phyloP scores from a whole-genome alignment of 2,888 invertebrate genomes.

The Marasmarcha lunaedactyla region DNA sequence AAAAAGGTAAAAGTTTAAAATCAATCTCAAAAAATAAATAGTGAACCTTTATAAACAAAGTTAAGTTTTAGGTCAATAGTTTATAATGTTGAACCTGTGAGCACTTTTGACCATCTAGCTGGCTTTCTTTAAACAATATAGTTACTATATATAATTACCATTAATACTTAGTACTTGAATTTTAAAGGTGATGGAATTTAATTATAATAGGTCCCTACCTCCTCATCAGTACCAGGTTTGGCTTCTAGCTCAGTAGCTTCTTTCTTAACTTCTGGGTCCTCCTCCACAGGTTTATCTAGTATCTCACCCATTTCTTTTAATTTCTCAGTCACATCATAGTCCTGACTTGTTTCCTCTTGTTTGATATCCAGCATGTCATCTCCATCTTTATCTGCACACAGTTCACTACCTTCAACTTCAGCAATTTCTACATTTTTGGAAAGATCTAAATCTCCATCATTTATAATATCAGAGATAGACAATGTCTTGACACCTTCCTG shows the following conservation, averaged over 20 bases:
- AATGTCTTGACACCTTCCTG: slow-evolving; percentile 46
- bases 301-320: slow-evolving; percentile 73
- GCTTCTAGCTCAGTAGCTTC: slow-evolving; percentile 49
- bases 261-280: slow-evolving; percentile 34
- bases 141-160: too few species aligned
- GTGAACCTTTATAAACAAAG: too few species aligned
- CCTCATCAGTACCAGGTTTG: too few species aligned
- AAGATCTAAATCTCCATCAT: slow-evolving; percentile 56
- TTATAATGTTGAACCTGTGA: too few species aligned
- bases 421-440: slow-evolving; percentile 61
- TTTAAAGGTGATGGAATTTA: too few species aligned
- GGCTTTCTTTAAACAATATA: too few species aligned
- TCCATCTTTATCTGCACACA: slow-evolving; percentile 50
- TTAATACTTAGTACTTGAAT: too few species aligned
- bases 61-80: too few species aligned
- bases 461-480: slow-evolving; percentile 61
- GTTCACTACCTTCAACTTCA: slow-evolving; percentile 53
- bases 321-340: slow-evolving; percentile 73
- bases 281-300: slow-evolving; percentile 50
- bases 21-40: too few species aligned
- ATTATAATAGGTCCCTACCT: too few species aligned
- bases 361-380: slow-evolving; percentile 52
- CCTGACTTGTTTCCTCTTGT: slow-evolving; percentile 53
- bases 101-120: too few species aligned
- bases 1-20: slow-evolving; percentile 16